These are phyloP conservation scores for Rhincodon typus DNA, from an alignment of 2,797 vertebrate genomes.

Conservation along the genomic window DNA sequence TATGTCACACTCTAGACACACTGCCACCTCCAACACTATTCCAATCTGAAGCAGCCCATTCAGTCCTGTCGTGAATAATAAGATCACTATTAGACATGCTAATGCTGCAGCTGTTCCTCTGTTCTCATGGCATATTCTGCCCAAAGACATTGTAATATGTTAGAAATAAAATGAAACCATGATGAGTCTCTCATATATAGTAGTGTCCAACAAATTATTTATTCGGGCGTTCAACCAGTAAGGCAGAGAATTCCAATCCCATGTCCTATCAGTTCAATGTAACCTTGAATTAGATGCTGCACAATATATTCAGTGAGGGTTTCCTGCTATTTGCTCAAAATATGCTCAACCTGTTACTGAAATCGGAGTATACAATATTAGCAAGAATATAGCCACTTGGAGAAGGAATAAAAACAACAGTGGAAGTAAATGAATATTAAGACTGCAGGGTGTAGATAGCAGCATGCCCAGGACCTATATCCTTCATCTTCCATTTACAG, in stretches of 20 bases:
- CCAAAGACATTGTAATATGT: background rate
- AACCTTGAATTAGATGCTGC: background rate
- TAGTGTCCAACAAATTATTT: background rate
- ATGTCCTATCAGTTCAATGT: background rate
- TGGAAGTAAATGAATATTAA: background rate
- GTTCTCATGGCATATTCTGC: background rate
- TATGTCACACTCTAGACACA: background rate
- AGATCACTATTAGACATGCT: background rate
- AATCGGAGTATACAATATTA: background rate
- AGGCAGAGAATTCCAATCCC: background rate
- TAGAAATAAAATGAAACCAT: background rate
- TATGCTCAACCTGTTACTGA: background rate
- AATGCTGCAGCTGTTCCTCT: background rate
- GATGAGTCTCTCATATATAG: background rate
- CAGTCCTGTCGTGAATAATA: background rate
- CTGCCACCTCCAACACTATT: background rate
- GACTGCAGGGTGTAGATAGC: background rate
- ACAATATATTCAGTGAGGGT: background rate
- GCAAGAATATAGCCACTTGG: background rate
- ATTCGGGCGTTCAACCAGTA: background rate
- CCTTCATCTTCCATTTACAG: background rate
- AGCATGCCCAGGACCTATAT: background rate
- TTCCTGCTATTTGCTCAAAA: background rate
- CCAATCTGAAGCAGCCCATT: background rate
- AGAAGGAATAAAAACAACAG: background rate